Evolutionary conservation across 2,113 vertebrate species (phyloP), one percentile per base, ranked within the genome.

Genomic region (Mungos mungo): DNA sequence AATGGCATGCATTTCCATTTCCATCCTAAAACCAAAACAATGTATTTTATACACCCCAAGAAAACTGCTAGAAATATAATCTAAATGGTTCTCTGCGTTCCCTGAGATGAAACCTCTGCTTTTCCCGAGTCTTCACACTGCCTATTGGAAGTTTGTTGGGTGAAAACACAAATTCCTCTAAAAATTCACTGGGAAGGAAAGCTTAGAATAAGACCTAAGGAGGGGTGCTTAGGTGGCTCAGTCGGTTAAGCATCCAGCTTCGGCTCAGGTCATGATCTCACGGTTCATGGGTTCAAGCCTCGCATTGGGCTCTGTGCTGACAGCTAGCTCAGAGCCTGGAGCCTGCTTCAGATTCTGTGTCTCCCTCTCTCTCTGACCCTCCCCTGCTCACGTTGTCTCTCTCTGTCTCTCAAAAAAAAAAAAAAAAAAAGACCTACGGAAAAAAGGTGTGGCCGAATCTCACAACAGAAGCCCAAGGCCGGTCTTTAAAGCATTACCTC

Each of bases 1-100:
- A 97, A 99, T 99, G 96, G 99, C 99, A 69, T 99, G 99, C 99
- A 99, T 99, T 98, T 99, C 99, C 99, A 99, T 99, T 95, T 99
- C 98, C 98, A 99, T 98, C 93, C 98, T 99, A 82, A 97, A 95
- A 93, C 74, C 79, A 97, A 80, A 96, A 92, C n/a, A 80, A 66
- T 35, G 38, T 57, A 50, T 83, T 90, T 93, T 68, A 84, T 3
- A 74, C 12, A 66, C 69, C 5, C 4, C 29, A 69, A 79, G 15
- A 86, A 89, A 94, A 60, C 33, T 19, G 54, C 52, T 87, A 88
- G 57, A 96, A 92, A 81, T 90, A 68, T 8, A 19, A 45, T 84
- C 66, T 85, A 72, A 77, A 29, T 38, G 35, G 47, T n/a, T 9
- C 27, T 29, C 35, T 87, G 18, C 21, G 16, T 81, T 92, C 54